phyloP scores from a whole-genome alignment of 1,140 invertebrate genomes.

The Drosophila santomea region DNA sequence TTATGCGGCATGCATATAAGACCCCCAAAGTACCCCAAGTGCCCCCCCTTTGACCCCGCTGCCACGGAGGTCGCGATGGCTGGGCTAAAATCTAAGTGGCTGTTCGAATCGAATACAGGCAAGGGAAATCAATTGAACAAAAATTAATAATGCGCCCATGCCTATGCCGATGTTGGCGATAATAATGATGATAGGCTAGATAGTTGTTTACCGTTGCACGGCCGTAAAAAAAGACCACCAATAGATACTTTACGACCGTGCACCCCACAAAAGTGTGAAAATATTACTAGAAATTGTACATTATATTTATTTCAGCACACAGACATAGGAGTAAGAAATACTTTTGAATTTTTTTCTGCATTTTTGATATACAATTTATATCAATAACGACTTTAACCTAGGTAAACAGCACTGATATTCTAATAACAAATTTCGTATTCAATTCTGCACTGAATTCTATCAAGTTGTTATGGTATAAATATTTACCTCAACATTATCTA shows the following conservation, averaged over 20 bases:
- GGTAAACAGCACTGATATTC: too few relatives aligned
- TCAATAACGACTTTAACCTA: too few relatives aligned
- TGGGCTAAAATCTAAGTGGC: conserved; percentile 8
- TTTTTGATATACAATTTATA: too few relatives aligned
- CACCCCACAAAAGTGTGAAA: conserved; percentile 5
- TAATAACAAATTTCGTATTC: too few relatives aligned
- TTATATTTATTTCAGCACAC: background rate
- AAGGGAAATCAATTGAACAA: conserved; percentile 51
- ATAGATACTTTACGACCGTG: conserved; percentile 16
- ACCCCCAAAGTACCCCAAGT: conserved; percentile 4
- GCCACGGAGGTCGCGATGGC: background rate
- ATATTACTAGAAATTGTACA: background rate
- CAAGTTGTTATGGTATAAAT: too few relatives aligned
- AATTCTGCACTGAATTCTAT: too few relatives aligned
- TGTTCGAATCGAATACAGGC: conserved; percentile 23
- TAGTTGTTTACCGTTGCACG: conserved; percentile 45
- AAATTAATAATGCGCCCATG: conserved; percentile 47
- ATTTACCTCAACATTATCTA: background rate
- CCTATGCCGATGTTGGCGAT: conserved; percentile 26
- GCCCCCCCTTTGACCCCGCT: conserved; percentile 22
- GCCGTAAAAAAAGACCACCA: conserved; percentile 36
- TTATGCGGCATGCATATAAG: conserved; percentile 3
- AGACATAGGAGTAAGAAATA: too few relatives aligned
- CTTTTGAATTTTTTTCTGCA: background rate
- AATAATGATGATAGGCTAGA: conserved; percentile 21